These are phyloP conservation scores for Drosophila subpulchrella DNA, from an alignment of 1,140 invertebrate genomes.

Conservation along the genomic window DNA sequence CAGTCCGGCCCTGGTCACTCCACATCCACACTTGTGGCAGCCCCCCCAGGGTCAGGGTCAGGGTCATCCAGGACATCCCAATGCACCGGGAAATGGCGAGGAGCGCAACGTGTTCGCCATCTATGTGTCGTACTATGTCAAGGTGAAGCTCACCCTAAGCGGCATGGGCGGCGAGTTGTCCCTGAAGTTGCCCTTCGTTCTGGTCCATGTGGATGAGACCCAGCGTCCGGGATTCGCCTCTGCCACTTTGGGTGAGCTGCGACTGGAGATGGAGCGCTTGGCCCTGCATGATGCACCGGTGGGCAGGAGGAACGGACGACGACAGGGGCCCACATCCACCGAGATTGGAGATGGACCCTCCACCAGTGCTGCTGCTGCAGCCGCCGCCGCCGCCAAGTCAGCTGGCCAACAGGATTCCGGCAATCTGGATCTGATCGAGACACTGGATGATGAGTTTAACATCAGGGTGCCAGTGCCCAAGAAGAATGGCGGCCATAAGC, in stretches of 20 bases:
- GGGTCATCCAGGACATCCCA: background rate
- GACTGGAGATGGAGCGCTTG: constrained; percentile 65
- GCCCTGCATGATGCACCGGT: constrained; percentile 68
- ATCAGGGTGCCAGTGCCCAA: constrained; percentile 54
- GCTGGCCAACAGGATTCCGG: background rate
- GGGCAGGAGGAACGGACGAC: constrained; percentile 42
- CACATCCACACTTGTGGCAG: constrained; percentile 37
- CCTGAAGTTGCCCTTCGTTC: constrained; percentile 91
- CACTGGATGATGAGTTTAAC: constrained; percentile 66
- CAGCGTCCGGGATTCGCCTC: constrained; percentile 43
- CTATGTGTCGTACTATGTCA: constrained; percentile 95
- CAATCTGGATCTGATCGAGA: constrained; percentile 59
- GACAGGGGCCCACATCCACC: background rate
- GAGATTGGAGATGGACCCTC: constrained; percentile 52
- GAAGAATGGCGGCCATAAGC: constrained; percentile 34
- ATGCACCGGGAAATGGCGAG: constrained; percentile 75
- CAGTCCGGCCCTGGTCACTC: constrained; percentile 61
- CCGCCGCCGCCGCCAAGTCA: background rate
- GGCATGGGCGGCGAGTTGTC: constrained; percentile 92
- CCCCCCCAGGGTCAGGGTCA: background rate
- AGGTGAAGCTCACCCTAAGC: constrained; percentile 92
- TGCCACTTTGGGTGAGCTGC: constrained; percentile 50
- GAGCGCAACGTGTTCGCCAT: constrained; percentile 95
- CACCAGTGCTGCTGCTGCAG: constrained; percentile 62
- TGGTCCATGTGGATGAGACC: constrained; percentile 84